Percentiles rank a stretch among this genome's conserved stretches.
phyloP scores from a whole-genome alignment of 2,888 invertebrate species.

The Ariolimax columbianus region DNA sequence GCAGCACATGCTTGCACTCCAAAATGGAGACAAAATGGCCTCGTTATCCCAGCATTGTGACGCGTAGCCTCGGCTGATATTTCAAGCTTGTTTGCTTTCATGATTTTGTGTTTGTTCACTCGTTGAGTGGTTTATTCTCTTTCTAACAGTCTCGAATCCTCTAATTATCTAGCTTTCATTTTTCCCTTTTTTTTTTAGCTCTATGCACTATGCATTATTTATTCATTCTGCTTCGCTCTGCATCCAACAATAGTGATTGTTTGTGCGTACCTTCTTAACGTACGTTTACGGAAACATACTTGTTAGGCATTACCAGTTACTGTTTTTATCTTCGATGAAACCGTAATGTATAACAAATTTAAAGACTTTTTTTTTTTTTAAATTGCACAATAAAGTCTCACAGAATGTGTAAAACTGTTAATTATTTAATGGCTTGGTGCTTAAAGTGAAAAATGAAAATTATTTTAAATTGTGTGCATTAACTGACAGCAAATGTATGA shows the following conservation, averaged over 20 bases:
- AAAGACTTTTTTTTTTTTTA: no score
- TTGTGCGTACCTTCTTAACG: neutral
- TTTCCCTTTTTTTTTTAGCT: neutral
- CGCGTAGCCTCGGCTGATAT: neutral
- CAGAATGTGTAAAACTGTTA: no score
- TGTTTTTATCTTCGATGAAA: no score
- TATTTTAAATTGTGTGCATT: no score
- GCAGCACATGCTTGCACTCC: constrained; percentile 23
- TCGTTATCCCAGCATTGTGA: constrained; percentile 32
- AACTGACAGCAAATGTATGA: no score
- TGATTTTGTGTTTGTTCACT: constrained; percentile 29
- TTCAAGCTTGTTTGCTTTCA: constrained; percentile 30
- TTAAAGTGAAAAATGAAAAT: no score
- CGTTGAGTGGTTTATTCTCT: constrained; percentile 11
- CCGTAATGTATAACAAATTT: no score
- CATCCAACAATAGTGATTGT: neutral
- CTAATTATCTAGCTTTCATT: constrained; percentile 5
- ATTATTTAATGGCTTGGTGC: no score
- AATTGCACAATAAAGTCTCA: no score
- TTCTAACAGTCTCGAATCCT: neutral
- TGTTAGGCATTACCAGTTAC: no score
- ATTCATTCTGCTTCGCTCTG: neutral
- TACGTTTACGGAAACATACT: no score
- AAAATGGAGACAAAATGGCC: constrained; percentile 17
- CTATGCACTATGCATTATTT: neutral